A percentile compares a stretch with the other conserved stretches of the same genome.
Evolutionary conservation across 2,888 invertebrate genomes (phyloP).

Genomic region (Sesia apiformis): DNA sequence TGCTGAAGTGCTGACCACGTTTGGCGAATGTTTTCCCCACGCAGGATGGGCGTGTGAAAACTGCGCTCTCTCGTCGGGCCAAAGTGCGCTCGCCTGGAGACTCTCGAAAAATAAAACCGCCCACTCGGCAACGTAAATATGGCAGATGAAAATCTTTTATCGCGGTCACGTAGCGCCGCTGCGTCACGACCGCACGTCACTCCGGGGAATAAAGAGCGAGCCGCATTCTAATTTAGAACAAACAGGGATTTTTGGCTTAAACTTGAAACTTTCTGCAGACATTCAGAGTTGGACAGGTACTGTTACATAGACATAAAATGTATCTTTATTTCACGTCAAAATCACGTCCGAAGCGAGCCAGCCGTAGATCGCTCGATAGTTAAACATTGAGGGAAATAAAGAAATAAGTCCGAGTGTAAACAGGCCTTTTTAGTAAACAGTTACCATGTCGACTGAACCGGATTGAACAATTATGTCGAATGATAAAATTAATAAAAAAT

Average conservation of each 20-base stretch:
- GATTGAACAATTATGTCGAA: slow-evolving; percentile 55
- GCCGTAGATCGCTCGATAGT: slow-evolving; percentile 35
- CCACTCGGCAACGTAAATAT: slow-evolving; percentile 72
- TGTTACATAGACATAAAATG: slow-evolving; percentile 40
- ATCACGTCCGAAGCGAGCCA: slow-evolving; percentile 36
- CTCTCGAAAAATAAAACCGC: slow-evolving; percentile 70
- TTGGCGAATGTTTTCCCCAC: slow-evolving; percentile 39
- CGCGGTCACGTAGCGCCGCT: slow-evolving; percentile 69
- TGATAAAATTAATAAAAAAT: slow-evolving; percentile 59
- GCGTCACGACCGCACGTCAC: slow-evolving; percentile 72
- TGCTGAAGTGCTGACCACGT: slow-evolving; percentile 9
- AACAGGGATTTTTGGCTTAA: slow-evolving; percentile 61
- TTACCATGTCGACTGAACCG: slow-evolving; percentile 43
- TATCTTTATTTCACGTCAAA: slow-evolving; percentile 55
- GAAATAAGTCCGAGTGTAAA: slow-evolving; percentile 51
- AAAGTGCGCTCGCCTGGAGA: slow-evolving; percentile 45
- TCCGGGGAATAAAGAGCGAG: slow-evolving; percentile 61
- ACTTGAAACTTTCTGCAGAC: slow-evolving; percentile 31
- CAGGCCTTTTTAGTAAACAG: slow-evolving; percentile 38
- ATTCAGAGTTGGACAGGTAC: slow-evolving; percentile 37
- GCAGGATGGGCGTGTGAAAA: slow-evolving; percentile 61
- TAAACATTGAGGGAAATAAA: slow-evolving; percentile 39
- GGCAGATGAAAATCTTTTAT: slow-evolving; percentile 75
- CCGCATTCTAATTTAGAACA: slow-evolving; percentile 70
- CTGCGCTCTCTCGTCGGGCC: slow-evolving; percentile 37